Evolutionary conservation across 1,140 invertebrate species (phyloP), one percentile per base, ranked within the genome.

Genomic region (Ectropis grisescens): DNA sequence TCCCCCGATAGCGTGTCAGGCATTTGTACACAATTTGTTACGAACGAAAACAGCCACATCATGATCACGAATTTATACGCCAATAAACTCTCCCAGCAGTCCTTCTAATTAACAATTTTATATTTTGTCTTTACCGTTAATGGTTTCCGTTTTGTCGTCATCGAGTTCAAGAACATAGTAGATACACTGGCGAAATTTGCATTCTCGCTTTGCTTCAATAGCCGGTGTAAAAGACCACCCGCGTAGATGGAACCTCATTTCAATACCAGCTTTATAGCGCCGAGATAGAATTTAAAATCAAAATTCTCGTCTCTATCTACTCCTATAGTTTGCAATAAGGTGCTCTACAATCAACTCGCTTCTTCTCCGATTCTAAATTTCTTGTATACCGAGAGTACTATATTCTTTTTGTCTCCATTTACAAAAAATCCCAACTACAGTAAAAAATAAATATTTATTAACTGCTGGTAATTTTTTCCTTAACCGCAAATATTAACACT

Each of bases 181-280:
- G 53, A 51, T 55, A 62, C 53, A 61, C 47, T 53, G 41, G 62
- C 49, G 53, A 76, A 80, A 76, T 76, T 80, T 76, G 67, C 75
- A 76, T 75, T 80, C 67, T 51, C 57, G 60, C 60, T 70, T 62
- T 51, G 53, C 53, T 62, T 61, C 61, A 47, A 58, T 45, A 57
- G 56, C 49, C 53, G 48, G 59, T 50, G 53, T 54, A 61, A 42
- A n/a, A 46, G 72, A 80, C 75, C 75, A 80, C 75, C 75, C 75
- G 75, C 75, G 75, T 58, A 54, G 75, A 53, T 39, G 26, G 16
- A 16, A 31, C 37, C 45, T 44, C 62, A 55, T 54, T 55, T 56
- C 41, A 69, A 64, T 72, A 53, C 43, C 51, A 58, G 58, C 75
- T 75, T 75, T 80, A 75, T 71, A 60, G 29, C 60, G 38, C 51